Evolutionary conservation across 2,888 invertebrate species (phyloP).

Genomic region (Xanthia icteritia): DNA sequence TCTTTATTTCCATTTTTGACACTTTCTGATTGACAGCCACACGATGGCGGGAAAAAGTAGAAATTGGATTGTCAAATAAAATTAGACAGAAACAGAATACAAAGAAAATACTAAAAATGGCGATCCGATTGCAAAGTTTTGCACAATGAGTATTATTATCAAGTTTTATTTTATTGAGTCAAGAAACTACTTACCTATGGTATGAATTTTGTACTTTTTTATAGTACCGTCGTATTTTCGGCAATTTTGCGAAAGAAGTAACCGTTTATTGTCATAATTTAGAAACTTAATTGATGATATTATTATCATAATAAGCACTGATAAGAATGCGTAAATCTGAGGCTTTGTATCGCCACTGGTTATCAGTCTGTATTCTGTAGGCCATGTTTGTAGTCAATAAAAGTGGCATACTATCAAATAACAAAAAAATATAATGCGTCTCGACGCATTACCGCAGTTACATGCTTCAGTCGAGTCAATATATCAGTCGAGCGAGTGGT

Average conservation of each 20-base stretch:
- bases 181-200: background rate
- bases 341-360: constrained; percentile 16
- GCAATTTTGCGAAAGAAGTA: background rate
- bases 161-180: background rate
- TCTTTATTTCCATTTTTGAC: background rate
- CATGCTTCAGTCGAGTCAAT: constrained; percentile 44
- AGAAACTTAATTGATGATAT: background rate
- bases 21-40: background rate
- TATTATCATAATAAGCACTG: constrained; percentile 9
- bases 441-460: constrained; percentile 45
- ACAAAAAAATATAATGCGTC: constrained; percentile 58
- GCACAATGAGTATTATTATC: too few relatives aligned
- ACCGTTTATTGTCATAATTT: background rate
- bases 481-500: constrained; percentile 59
- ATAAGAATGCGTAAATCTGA: constrained; percentile 21
- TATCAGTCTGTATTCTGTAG: constrained; percentile 21
- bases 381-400: constrained; percentile 28
- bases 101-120: background rate
- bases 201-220: constrained; percentile 27
- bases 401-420: constrained; percentile 49
- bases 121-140: background rate
- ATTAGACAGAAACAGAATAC: too few relatives aligned
- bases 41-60: constrained; percentile 27
- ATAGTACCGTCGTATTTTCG: background rate
- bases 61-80: constrained; percentile 15